A percentile compares a stretch with the other conserved stretches of the same genome.
phyloP scores from a whole-genome alignment of 1,140 invertebrate genomes.

The Brachionus rubens region DNA sequence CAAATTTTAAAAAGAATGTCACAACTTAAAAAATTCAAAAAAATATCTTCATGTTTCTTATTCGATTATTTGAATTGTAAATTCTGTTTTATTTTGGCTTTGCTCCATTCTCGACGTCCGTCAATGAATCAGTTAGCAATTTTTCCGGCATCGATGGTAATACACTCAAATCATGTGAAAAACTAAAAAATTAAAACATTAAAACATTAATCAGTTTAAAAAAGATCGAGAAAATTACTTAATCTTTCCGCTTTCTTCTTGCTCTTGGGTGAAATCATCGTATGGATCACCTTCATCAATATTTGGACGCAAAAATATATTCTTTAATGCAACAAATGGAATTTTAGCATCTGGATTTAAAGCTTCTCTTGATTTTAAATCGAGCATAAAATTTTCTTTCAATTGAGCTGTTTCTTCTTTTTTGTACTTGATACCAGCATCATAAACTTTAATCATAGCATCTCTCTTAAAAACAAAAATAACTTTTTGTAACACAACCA shows the following conservation, averaged over 20 bases:
- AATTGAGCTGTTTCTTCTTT: conserved; percentile 25
- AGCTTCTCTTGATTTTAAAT: conserved; percentile 45
- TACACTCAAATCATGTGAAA: conserved; percentile 38
- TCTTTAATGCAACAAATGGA: conserved; percentile 45
- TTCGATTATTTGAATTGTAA: neutral
- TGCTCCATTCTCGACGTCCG: neutral
- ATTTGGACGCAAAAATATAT: conserved; percentile 43
- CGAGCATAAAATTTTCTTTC: conserved; percentile 35
- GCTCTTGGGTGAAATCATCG: conserved; percentile 41
- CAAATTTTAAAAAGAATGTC: too few relatives aligned
- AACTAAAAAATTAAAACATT: neutral
- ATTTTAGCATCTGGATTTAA: conserved; percentile 43
- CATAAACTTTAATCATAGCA: conserved; percentile 43
- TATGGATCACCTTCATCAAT: conserved; percentile 46
- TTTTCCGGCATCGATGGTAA: conserved; percentile 41
- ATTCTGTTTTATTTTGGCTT: conserved; percentile 22
- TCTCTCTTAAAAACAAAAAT: conserved; percentile 30
- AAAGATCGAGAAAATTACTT: neutral
- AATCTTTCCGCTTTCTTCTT: conserved; percentile 41
- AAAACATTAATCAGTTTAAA: neutral
- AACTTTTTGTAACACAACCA: too few relatives aligned
- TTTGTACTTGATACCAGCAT: conserved; percentile 40
- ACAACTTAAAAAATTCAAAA: too few relatives aligned
- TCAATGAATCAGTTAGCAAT: neutral
- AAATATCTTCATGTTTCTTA: neutral